Evolutionary conservation across 2,888 invertebrate genomes (phyloP).

Genomic region (Macaria liturata): DNA sequence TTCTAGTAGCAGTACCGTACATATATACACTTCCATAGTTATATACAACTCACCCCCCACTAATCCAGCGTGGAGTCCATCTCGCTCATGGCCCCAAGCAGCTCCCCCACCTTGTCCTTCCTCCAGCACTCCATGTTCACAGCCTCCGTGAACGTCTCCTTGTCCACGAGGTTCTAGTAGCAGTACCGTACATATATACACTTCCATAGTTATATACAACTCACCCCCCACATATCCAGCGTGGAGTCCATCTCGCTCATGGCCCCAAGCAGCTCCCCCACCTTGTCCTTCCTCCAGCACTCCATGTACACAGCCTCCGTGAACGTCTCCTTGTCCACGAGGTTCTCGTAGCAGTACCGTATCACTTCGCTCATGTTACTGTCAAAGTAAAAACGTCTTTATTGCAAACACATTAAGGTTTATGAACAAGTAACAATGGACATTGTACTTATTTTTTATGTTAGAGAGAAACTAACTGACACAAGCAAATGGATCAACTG

Average conservation of each 20-base stretch:
- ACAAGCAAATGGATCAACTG: too few species aligned
- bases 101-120: slow-evolving; percentile 83
- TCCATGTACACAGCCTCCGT: slow-evolving; percentile 88
- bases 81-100: slow-evolving; percentile 86
- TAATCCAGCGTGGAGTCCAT: slow-evolving; percentile 86
- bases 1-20: too few species aligned
- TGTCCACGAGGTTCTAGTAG: slow-evolving; percentile 86
- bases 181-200: slow-evolving; percentile 81
- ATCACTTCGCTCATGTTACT: slow-evolving; percentile 87
- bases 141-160: slow-evolving; percentile 88
- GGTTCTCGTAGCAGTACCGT: slow-evolving; percentile 86
- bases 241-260: slow-evolving; percentile 87
- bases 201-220: slow-evolving; percentile 31
- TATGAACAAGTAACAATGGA: too few species aligned
- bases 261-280: slow-evolving; percentile 83
- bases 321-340: slow-evolving; percentile 87
- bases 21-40: too few species aligned
- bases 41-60: slow-evolving; percentile 88
- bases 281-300: slow-evolving; percentile 85
- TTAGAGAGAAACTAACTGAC: too few species aligned
- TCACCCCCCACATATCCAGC: slow-evolving; percentile 87
- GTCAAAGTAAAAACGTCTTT: too few species aligned
- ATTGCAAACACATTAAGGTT: too few species aligned
- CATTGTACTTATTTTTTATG: too few species aligned
- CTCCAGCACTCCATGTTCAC: slow-evolving; percentile 88